phyloP scores from a whole-genome alignment of 2,888 invertebrate genomes.

The Heterodera filipjevi region DNA sequence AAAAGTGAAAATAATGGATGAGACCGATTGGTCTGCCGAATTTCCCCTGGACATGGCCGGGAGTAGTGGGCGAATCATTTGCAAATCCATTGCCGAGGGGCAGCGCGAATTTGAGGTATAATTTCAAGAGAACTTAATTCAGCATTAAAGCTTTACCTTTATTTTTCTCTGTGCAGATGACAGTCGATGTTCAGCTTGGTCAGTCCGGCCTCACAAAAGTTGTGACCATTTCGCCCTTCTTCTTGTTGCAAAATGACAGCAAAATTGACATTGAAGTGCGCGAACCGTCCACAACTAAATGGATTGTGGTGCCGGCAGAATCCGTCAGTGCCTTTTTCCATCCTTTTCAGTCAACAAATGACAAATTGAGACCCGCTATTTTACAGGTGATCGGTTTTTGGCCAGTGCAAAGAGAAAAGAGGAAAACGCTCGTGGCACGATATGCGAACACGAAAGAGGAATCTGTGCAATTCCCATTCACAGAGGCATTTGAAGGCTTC shows the following conservation, averaged over 20 bases:
- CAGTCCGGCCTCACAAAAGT: constrained; percentile 92
- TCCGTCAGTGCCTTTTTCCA: constrained; percentile 39
- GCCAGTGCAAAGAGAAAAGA: constrained; percentile 72
- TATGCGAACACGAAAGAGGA: constrained; percentile 73
- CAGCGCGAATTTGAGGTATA: neutral
- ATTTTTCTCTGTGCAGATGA: constrained; percentile 74
- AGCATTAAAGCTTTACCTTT: neutral
- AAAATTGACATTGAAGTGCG: constrained; percentile 56
- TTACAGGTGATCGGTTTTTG: constrained; percentile 79
- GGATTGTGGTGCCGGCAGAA: constrained; percentile 55
- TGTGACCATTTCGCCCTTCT: constrained; percentile 91
- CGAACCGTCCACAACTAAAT: constrained; percentile 52
- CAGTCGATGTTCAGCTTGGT: constrained; percentile 87
- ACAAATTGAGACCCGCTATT: constrained; percentile 19
- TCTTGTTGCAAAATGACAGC: constrained; percentile 79
- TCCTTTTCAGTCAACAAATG: neutral
- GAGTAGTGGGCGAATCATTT: constrained; percentile 85
- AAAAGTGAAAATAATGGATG: constrained; percentile 78
- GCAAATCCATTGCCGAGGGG: constrained; percentile 67
- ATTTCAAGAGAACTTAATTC: neutral
- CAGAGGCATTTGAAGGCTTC: constrained; percentile 79
- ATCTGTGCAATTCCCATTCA: constrained; percentile 82
- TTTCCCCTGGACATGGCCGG: constrained; percentile 98
- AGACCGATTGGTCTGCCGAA: constrained; percentile 92
- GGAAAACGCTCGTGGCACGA: constrained; percentile 71